Percentiles rank a stretch among this genome's conserved stretches.
These are phyloP conservation scores for Baccha elongata DNA, from an alignment of 2,888 invertebrate species.

Conservation along the genomic window DNA sequence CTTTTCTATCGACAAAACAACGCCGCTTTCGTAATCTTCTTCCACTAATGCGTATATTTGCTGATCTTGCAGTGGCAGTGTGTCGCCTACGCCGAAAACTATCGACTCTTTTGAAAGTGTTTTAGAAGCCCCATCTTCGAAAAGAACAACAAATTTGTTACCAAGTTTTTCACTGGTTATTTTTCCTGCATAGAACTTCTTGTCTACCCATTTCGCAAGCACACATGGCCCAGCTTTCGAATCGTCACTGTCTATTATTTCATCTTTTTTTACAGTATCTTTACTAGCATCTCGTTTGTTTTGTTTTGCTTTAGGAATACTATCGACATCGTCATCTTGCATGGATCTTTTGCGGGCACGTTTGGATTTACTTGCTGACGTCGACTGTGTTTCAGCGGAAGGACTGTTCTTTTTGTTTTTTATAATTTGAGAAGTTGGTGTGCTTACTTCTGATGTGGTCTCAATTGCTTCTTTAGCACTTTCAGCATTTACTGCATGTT, in stretches of 20 bases:
- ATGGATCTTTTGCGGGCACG: constrained; percentile 59
- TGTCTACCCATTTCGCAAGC: constrained; percentile 87
- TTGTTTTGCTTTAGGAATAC: constrained; percentile 70
- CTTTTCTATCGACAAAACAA: constrained; percentile 82
- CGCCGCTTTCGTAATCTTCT: constrained; percentile 84
- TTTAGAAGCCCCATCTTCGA: constrained; percentile 86
- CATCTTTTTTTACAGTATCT: constrained; percentile 55
- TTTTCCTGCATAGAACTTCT: constrained; percentile 86
- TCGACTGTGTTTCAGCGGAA: constrained; percentile 47
- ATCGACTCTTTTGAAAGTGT: constrained; percentile 85
- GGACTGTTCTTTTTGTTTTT: constrained; percentile 65
- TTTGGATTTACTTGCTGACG: constrained; percentile 65
- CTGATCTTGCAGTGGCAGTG: constrained; percentile 83
- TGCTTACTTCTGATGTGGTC: constrained; percentile 13
- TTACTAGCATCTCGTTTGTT: constrained; percentile 56
- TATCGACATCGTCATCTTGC: constrained; percentile 70
- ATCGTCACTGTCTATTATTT: constrained; percentile 38
- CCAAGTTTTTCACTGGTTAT: constrained; percentile 84
- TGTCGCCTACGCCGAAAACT: constrained; percentile 83
- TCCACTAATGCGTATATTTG: constrained; percentile 84
- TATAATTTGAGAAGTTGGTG: constrained; percentile 52
- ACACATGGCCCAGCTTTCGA: constrained; percentile 80
- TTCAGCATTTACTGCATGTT: constrained; percentile 61
- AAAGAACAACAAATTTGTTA: constrained; percentile 85
- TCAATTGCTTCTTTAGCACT: constrained; percentile 13